Conservation (phyloP, 2,797 vertebrate species). For the Paramormyrops hopkinsi region DNA sequence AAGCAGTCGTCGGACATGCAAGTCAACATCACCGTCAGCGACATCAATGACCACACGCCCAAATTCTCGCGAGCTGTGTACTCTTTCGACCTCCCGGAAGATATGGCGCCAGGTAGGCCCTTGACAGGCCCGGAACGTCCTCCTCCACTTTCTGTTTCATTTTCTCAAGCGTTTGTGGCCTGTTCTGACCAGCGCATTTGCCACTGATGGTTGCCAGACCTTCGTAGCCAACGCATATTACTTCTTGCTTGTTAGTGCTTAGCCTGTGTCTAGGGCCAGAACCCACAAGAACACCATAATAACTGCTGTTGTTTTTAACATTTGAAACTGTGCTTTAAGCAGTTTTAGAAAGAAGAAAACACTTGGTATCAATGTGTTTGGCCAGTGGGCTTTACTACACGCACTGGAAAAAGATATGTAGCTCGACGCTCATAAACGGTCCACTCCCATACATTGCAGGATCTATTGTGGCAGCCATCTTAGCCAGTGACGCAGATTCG, state of each 20-base stretch:
- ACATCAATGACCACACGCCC: slow-evolving; percentile 89
- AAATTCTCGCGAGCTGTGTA: slow-evolving; percentile 81
- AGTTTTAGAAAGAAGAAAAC: not conserved
- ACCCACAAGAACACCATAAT: slow-evolving; percentile 13
- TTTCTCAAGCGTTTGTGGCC: not conserved
- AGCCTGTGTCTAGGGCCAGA: not conserved
- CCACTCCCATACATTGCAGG: slow-evolving; percentile 53
- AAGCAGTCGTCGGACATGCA: slow-evolving; percentile 90
- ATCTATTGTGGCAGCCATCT: slow-evolving; percentile 88
- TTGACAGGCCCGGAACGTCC: not conserved
- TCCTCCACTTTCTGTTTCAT: not conserved
- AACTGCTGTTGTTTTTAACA: slow-evolving; percentile 17
- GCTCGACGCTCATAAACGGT: not conserved
- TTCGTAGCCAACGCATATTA: not conserved
- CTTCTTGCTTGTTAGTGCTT: slow-evolving; percentile 17
- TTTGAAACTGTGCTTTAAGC: not conserved
- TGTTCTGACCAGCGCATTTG: not conserved
- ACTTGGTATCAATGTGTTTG: not conserved
- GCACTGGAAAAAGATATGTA: not conserved
- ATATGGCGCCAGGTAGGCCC: slow-evolving; percentile 74
- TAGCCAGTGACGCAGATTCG: slow-evolving; percentile 88
- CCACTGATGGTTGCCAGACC: not conserved
- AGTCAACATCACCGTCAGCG: slow-evolving; percentile 90
- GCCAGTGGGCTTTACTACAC: not conserved
- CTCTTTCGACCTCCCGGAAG: slow-evolving; percentile 88